Conservation (phyloP, 2,797 vertebrate species). For the Pseudotriccus pelzelni region DNA sequence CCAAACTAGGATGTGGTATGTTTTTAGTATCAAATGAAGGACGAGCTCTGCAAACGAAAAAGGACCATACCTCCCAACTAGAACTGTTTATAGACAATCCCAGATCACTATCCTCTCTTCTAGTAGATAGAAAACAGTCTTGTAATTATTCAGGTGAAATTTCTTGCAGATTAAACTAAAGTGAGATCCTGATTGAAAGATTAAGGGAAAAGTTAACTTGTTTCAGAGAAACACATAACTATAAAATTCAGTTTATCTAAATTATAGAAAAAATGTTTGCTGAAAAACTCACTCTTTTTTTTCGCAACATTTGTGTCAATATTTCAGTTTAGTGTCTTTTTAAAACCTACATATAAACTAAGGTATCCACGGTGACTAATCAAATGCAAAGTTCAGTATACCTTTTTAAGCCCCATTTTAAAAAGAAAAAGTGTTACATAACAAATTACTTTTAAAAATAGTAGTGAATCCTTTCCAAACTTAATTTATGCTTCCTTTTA, state of each 20-base stretch:
- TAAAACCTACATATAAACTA: background rate
- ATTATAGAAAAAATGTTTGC: background rate
- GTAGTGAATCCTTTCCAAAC: background rate
- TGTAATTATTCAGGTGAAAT: background rate
- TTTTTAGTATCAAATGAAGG: background rate
- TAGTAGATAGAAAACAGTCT: background rate
- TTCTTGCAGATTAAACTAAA: background rate
- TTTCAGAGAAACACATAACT: background rate
- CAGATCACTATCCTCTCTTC: background rate
- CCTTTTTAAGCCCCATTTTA: background rate
- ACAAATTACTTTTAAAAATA: background rate
- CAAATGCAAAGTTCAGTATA: background rate
- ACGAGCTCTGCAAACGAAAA: background rate
- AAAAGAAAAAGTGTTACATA: background rate
- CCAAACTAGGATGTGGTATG: accelerated
- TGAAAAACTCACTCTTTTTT: background rate
- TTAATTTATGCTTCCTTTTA: background rate
- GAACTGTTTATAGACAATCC: background rate
- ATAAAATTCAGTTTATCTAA: background rate
- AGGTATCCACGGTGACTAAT: background rate
- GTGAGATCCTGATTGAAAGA: background rate
- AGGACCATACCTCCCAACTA: background rate
- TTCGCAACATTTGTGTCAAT: background rate
- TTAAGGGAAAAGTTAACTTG: background rate
- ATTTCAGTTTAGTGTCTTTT: background rate